A percentile compares a stretch with the other conserved stretches of the same genome.
Conservation (phyloP, 92 coral and sea anemone genomes). For the Meandrina meandrites region DNA sequence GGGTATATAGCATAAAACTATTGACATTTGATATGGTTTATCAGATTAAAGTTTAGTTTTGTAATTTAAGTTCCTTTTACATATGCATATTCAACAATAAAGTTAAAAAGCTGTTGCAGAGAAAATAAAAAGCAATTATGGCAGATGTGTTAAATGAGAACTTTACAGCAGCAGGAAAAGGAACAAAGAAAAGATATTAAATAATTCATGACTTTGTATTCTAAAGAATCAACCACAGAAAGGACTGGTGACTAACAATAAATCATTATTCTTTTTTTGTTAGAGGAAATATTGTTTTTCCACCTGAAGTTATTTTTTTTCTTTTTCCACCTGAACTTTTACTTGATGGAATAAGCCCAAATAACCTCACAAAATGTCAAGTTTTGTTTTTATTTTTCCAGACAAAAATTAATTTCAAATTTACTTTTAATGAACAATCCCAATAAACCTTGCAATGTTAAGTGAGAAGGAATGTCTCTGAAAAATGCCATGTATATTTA, state of each 20-base stretch:
- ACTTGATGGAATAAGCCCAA: background rate
- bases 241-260: slow-evolving; percentile 12
- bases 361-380: background rate
- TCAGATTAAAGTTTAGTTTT: background rate
- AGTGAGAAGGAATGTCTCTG: background rate
- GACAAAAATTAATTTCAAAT: background rate
- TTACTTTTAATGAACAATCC: background rate
- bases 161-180: background rate
- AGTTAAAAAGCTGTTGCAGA: background rate
- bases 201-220: background rate
- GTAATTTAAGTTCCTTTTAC: background rate
- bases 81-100: background rate
- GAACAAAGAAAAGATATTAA: background rate
- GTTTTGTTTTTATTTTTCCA: background rate
- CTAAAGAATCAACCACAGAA: background rate
- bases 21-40: background rate
- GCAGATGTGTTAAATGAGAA: slow-evolving; percentile 1
- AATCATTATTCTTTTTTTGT: background rate
- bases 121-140: background rate
- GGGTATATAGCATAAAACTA: no score
- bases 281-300: background rate
- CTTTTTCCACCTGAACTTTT: background rate
- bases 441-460: background rate
- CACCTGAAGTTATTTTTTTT: background rate
- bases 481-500: background rate